These are phyloP conservation scores for Andrena hattorfiana DNA, from an alignment of 2,888 invertebrate genomes.

Conservation along the genomic window DNA sequence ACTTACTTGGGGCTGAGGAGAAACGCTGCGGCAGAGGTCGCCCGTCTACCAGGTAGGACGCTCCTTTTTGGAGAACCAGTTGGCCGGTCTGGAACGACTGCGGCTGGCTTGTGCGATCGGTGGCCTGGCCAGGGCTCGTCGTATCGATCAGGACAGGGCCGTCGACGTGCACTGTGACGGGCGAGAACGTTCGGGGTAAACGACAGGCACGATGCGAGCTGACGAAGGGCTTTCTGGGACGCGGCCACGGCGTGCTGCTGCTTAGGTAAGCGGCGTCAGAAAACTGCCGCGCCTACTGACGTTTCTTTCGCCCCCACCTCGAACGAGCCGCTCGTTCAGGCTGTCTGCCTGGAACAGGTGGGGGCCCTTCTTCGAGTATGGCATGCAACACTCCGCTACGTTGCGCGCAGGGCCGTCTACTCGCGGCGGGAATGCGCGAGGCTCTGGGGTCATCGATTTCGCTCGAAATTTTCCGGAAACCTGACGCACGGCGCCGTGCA, in stretches of 20 bases:
- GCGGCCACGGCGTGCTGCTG: slow-evolving; percentile 58
- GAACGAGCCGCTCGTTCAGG: slow-evolving; percentile 44
- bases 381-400: slow-evolving; percentile 72
- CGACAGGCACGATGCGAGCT: slow-evolving; percentile 20
- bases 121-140: background rate
- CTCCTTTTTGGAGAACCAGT: slow-evolving; percentile 60
- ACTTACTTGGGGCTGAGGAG: slow-evolving; percentile 27
- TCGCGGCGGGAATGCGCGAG: too few relatives aligned
- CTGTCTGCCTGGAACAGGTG: slow-evolving; percentile 78
- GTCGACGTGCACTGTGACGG: slow-evolving; percentile 15
- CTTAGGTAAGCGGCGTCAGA: slow-evolving; percentile 76
- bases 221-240: slow-evolving; percentile 56
- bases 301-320: slow-evolving; percentile 66
- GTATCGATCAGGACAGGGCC: slow-evolving; percentile 67
- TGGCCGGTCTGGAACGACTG: slow-evolving; percentile 39
- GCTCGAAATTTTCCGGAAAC: too few relatives aligned
- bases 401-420: slow-evolving; percentile 65
- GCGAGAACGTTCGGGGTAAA: slow-evolving; percentile 28
- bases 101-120: background rate
- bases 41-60: slow-evolving; percentile 39
- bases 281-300: slow-evolving; percentile 81
- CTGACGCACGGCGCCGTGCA: too few relatives aligned
- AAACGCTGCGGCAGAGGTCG: slow-evolving; percentile 50
- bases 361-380: slow-evolving; percentile 74
- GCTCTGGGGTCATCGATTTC: too few relatives aligned